Percentiles rank a stretch among this genome's conserved stretches.
Conservation (phyloP, 2,888 invertebrate species). For the Hirtodrosophila confusa region DNA sequence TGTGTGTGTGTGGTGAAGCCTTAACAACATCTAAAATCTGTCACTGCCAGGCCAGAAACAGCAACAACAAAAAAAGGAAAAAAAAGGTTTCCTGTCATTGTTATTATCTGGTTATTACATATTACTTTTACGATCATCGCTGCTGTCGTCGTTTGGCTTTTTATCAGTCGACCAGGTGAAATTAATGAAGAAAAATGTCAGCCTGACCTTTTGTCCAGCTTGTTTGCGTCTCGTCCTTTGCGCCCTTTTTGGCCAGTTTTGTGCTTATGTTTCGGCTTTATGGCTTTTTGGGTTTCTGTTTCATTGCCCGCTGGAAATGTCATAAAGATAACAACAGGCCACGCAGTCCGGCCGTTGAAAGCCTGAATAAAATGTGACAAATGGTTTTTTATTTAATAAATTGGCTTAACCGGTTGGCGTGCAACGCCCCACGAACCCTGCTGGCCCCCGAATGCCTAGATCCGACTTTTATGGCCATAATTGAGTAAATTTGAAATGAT, state of each 20-base stretch:
- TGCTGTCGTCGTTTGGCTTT: conserved; percentile 46
- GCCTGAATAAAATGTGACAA: conserved; percentile 78
- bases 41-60: conserved; percentile 1
- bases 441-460: conserved; percentile 9
- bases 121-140: conserved; percentile 61
- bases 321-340: conserved; percentile 70
- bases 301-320: conserved; percentile 55
- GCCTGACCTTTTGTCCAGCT: conserved; percentile 54
- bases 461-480: conserved; percentile 65
- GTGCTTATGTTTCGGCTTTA: conserved; percentile 47
- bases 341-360: conserved; percentile 58
- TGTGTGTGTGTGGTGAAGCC: neutral
- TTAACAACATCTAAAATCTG: conserved; percentile 31
- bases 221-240: conserved; percentile 9
- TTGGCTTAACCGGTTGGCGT: conserved; percentile 76
- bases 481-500: conserved; percentile 70
- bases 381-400: conserved; percentile 79
- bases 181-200: conserved; percentile 74
- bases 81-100: conserved; percentile 40
- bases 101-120: conserved; percentile 66
- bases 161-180: conserved; percentile 76
- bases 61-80: no score
- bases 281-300: conserved; percentile 62
- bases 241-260: conserved; percentile 32
- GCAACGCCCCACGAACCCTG: conserved; percentile 30